phyloP scores from a whole-genome alignment of 2,113 vertebrate species.

The Carollia perspicillata region DNA sequence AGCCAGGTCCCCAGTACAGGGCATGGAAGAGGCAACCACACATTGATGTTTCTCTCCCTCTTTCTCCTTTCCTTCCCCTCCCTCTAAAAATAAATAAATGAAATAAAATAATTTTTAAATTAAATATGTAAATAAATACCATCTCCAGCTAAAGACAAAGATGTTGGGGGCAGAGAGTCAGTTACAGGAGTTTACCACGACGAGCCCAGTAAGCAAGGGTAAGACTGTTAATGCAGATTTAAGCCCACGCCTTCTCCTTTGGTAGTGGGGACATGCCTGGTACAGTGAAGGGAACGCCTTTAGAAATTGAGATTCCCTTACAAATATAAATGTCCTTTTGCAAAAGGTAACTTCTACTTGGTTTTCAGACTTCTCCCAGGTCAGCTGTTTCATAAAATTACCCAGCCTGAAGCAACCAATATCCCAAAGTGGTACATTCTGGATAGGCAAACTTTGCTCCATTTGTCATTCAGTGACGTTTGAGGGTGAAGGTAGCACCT shows the following conservation, averaged over 20 bases:
- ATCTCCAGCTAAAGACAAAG: not conserved
- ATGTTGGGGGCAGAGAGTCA: not conserved
- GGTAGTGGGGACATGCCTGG: not conserved
- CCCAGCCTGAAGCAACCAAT: not conserved
- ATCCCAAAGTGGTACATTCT: not conserved
- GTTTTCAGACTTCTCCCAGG: not conserved
- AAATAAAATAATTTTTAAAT: no score
- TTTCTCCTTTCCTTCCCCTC: no score
- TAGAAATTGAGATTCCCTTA: not conserved
- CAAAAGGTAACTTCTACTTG: not conserved
- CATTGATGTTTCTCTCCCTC: no score
- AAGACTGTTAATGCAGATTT: not conserved
- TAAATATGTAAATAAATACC: no score
- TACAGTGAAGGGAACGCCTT: not conserved
- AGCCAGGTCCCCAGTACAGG: no score
- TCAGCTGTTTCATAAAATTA: not conserved
- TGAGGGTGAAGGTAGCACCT: not conserved
- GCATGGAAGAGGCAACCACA: no score
- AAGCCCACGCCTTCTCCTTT: not conserved
- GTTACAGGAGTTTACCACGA: not conserved
- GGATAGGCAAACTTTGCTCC: not conserved
- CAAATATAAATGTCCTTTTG: not conserved
- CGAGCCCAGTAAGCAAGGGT: not conserved
- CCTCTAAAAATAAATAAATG: no score
- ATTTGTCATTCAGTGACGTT: not conserved